Percentiles rank a stretch among this genome's conserved stretches.
Conservation (phyloP, 1,140 invertebrate species). For the Drosophila nasuta region DNA sequence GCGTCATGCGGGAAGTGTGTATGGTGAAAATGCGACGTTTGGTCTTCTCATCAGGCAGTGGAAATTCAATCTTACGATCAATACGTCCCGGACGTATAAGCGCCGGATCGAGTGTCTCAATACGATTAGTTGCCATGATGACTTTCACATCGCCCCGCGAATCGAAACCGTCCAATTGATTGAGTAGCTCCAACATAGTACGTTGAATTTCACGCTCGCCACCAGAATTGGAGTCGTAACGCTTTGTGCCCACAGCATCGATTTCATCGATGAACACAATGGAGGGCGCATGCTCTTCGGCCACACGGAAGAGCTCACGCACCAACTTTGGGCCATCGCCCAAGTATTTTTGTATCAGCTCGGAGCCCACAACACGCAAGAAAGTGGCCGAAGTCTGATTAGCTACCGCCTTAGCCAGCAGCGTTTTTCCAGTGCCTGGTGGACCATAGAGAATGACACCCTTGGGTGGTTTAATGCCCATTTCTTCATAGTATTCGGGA, state of each 20-base stretch:
- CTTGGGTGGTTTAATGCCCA: slow-evolving; percentile 99
- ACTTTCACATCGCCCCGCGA: slow-evolving; percentile 98
- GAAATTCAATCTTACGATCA: slow-evolving; percentile 99
- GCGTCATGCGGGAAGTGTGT: slow-evolving; percentile 99
- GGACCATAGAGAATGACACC: slow-evolving; percentile 99
- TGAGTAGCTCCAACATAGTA: slow-evolving; percentile 99
- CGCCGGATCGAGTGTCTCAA: slow-evolving; percentile 99
- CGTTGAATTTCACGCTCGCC: slow-evolving; percentile 99
- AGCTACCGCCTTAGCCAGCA: slow-evolving; percentile 99
- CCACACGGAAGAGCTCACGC: slow-evolving; percentile 98
- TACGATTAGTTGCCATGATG: slow-evolving; percentile 99
- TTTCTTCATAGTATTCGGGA: slow-evolving; percentile 99
- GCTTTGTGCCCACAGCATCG: slow-evolving; percentile 99
- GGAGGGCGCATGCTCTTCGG: slow-evolving; percentile 99
- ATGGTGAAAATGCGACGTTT: slow-evolving; percentile 99
- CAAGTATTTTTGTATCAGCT: slow-evolving; percentile 98
- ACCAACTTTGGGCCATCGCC: slow-evolving; percentile 99
- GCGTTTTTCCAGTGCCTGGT: slow-evolving; percentile 99
- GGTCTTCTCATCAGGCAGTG: slow-evolving; percentile 99
- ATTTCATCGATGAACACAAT: slow-evolving; percentile 99
- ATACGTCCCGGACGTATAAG: slow-evolving; percentile 99
- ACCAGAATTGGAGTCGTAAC: slow-evolving; percentile 99
- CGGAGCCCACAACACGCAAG: slow-evolving; percentile 98
- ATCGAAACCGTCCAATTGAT: slow-evolving; percentile 99
- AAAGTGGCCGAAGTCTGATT: slow-evolving; percentile 99